Base-by-base conservation (phyloP, 2,113 vertebrate genomes). In the Eidolon helvum region DNA sequence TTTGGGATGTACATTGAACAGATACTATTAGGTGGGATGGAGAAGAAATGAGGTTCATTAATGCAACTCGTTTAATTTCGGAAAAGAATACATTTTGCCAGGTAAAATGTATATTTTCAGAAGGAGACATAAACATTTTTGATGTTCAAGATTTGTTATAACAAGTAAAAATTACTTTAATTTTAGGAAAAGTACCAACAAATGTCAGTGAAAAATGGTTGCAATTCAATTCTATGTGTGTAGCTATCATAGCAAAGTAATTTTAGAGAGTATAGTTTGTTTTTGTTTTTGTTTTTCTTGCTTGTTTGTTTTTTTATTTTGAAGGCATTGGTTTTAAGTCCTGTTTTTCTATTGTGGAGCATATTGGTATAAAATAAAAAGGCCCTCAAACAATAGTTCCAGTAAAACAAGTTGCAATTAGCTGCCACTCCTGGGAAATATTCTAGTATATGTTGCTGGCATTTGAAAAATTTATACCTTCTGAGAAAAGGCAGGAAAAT, bases 381-480 rank as follows among this genome's bases (percentile, higher is more conserved):
- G 91, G 57, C 83, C 97, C 94, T 98, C 96, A 96, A 98, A 97
- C 97, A 95, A 96, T 66, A 98, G 97, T 97, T 96, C 96, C 83
- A 92, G 90, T 94, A 98, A 98, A 97, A 86, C 95, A 99, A 98
- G 95, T 98, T 98, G 96, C 98, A 98, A 98, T 98, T 99, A 99
- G 98, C 98, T 98, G 97, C 98, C 98, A 98, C 98, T 99, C 98
- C 77, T 98, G 99, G 98, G 98, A 99, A 99, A 98, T 98, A 98
- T 98, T 98, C 88, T 97, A 96, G 97, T 98, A 97, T 98, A 98
- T 98, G 98, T 98, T 99, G 97, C 97, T 99, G 98, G 98, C 98
- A 98, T 98, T 99, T 99, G 98, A 99, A 98, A 99, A 99, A 98
- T 98, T 97, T 96, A 97, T 98, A 99, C 98, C 98, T 99, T 99